Base-by-base conservation (phyloP, 2,888 invertebrate genomes). In the Quadriops clusia region DNA sequence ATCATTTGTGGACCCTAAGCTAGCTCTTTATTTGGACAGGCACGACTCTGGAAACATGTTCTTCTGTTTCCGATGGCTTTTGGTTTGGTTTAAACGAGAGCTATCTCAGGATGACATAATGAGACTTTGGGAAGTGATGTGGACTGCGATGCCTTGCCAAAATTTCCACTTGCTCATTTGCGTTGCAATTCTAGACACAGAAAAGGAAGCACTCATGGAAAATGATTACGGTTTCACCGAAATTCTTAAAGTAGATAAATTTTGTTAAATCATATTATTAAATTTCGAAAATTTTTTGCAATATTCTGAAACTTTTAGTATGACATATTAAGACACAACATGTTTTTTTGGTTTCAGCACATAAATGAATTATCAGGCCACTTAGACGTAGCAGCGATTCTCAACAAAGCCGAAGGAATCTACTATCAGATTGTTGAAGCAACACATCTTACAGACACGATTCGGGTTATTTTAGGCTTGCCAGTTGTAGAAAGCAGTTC, bases 41-140 rank as follows among this genome's bases (percentile, higher is more conserved):
- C 84, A 90, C 53, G 89, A 93, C 45, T 83, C 83, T 2, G 89
- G 85, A 4, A 95, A 97, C 57, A 90, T 98, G 87, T 97, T 91
- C 62, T 98, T 98, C 64, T 94, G 94, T 59, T 98, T 98, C 65
- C 83, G 97, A 6, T 98, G 97, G 95, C 71, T 97, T 15, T 69
- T 98, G 7, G 75, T 89, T 62, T 55, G 54, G 54, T 97, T 94
- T 58, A 98, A 97, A 60, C 64, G 97, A 40, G 97, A 98, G 64
- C 86, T 97, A 54, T 74, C 75, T 12, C 80, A 85, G 38, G 66
- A 73, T 4, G 89, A 94, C 54, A 80, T 90, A 28, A 79, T 90
- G 72, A 74, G 80, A 53, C 61, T 97, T 37, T 97, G 95, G 95
- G 95, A 97, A 66, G 85, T 91, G 14, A 57, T 97, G 4, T 97